These are phyloP conservation scores for Eucera pruinosa DNA, from an alignment of 2,888 invertebrate genomes.

Conservation along the genomic window DNA sequence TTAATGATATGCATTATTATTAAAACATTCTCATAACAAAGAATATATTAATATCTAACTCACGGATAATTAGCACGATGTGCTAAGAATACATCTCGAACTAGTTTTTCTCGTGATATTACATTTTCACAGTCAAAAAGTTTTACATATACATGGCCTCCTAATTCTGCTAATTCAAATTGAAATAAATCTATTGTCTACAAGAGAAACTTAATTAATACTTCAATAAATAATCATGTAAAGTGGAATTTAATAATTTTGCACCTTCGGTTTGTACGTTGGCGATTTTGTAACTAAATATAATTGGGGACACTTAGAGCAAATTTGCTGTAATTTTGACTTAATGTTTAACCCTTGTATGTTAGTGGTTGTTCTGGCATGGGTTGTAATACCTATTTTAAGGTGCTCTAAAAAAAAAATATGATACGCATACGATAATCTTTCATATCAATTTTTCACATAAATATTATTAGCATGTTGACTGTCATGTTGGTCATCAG, in stretches of 20 bases:
- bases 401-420: constrained; percentile 70
- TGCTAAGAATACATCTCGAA: constrained; percentile 76
- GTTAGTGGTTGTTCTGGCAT: constrained; percentile 79
- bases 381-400: constrained; percentile 78
- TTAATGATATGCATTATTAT: constrained; percentile 7
- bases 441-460: constrained; percentile 6
- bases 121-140: constrained; percentile 79
- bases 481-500: too few relatives aligned
- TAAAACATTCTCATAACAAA: neutral
- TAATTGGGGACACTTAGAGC: constrained; percentile 72
- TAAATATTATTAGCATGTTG: constrained; percentile 4
- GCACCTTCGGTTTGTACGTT: constrained; percentile 69
- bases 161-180: constrained; percentile 76
- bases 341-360: constrained; percentile 73
- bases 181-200: constrained; percentile 74
- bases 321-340: constrained; percentile 71
- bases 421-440: neutral
- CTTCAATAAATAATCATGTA: constrained; percentile 8
- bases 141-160: constrained; percentile 75
- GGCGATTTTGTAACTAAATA: constrained; percentile 76
- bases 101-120: constrained; percentile 71
- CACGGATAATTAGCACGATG: constrained; percentile 81
- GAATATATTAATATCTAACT: constrained; percentile 44
- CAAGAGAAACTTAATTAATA: neutral
- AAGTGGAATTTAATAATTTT: constrained; percentile 35